These are phyloP conservation scores for Buceros bicornis DNA, from an alignment of 2,797 vertebrate genomes.

Conservation along the genomic window DNA sequence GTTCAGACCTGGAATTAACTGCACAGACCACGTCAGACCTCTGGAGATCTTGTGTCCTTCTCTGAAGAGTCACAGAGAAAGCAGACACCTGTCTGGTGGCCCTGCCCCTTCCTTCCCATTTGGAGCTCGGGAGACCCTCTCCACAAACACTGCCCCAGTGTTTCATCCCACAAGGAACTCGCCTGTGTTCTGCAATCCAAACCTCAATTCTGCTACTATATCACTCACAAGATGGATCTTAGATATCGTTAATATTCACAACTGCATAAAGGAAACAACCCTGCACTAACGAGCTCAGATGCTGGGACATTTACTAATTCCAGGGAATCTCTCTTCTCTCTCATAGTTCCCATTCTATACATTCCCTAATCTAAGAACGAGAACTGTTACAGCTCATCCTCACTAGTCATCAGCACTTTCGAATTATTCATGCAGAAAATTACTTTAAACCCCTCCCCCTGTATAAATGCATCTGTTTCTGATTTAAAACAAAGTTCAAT, in stretches of 20 bases:
- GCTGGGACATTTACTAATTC: background rate
- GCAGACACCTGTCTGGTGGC: background rate
- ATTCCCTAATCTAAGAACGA: background rate
- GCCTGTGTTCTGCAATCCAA: background rate
- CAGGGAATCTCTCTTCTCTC: background rate
- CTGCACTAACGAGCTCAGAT: background rate
- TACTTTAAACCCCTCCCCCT: constrained; percentile 37
- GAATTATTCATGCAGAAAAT: constrained; percentile 73
- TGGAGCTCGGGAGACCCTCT: background rate
- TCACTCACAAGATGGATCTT: background rate
- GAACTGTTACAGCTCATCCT: background rate
- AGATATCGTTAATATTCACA: background rate
- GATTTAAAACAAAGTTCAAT: constrained; percentile 68
- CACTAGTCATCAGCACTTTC: constrained; percentile 34
- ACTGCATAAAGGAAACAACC: background rate
- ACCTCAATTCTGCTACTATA: background rate
- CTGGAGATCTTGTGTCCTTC: background rate
- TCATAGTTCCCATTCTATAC: background rate
- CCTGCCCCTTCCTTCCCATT: background rate
- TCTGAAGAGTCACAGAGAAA: background rate
- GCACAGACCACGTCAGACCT: background rate
- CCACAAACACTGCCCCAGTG: fast-evolving
- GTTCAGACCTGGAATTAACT: background rate
- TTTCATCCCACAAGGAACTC: background rate
- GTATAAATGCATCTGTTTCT: constrained; percentile 67